Percentiles rank a stretch among this genome's conserved stretches.
Conservation (phyloP, 1,140 invertebrate species). For the Branchinecta lindahli region DNA sequence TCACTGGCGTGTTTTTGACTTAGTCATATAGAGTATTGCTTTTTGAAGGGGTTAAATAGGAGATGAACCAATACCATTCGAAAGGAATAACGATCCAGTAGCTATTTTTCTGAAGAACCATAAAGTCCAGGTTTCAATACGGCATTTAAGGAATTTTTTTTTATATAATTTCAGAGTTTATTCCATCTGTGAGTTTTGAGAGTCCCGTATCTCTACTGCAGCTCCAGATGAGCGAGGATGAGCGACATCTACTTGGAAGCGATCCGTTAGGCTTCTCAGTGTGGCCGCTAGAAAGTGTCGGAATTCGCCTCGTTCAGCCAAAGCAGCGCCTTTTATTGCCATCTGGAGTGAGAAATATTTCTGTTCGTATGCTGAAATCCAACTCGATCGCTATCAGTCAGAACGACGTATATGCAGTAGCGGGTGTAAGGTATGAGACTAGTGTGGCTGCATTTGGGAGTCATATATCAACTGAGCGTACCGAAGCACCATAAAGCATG, state of each 20-base stretch:
- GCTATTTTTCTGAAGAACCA: too few species aligned
- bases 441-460: neutral
- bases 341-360: constrained; percentile 80
- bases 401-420: constrained; percentile 77
- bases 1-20: too few species aligned
- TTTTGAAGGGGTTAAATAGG: too few species aligned
- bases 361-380: constrained; percentile 67
- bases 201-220: constrained; percentile 46
- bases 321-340: constrained; percentile 47
- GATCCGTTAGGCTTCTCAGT: constrained; percentile 64
- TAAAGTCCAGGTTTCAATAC: too few species aligned
- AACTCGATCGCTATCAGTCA: constrained; percentile 82
- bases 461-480: neutral
- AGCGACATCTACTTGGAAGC: constrained; percentile 63
- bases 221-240: constrained; percentile 60
- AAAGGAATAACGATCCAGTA: too few species aligned
- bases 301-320: neutral
- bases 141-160: too few species aligned
- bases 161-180: too few species aligned
- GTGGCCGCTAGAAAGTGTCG: constrained; percentile 42
- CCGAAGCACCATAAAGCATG: too few species aligned
- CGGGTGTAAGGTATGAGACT: constrained; percentile 57
- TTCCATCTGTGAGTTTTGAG: too few species aligned
- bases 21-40: too few species aligned
- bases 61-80: too few species aligned